phyloP scores from a whole-genome alignment of 1,140 invertebrate genomes.

The Chelonus insularis region DNA sequence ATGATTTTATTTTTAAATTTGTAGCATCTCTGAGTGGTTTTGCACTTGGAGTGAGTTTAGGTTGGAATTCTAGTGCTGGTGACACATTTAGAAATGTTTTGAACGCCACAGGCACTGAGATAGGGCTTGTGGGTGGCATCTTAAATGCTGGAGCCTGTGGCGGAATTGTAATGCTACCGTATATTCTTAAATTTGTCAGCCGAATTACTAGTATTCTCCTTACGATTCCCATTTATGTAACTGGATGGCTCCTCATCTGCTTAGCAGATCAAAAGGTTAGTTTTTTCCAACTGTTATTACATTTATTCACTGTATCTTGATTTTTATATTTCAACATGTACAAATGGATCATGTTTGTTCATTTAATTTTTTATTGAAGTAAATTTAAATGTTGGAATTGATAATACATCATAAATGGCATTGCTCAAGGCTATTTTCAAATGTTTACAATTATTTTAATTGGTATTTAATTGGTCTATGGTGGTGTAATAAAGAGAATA shows the following conservation, averaged over 20 bases:
- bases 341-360: too few species aligned
- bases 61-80: slow-evolving; percentile 41
- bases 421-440: too few species aligned
- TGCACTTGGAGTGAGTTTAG: slow-evolving; percentile 38
- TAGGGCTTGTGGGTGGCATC: slow-evolving; percentile 33
- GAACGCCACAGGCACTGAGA: slow-evolving; percentile 31
- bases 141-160: slow-evolving; percentile 35
- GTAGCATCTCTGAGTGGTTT: slow-evolving; percentile 44
- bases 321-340: not conserved
- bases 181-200: slow-evolving; percentile 24
- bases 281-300: not conserved
- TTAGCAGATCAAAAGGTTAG: slow-evolving; percentile 36
- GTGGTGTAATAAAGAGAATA: too few species aligned
- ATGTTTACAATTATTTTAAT: too few species aligned
- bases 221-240: slow-evolving; percentile 29
- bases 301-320: not conserved
- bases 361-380: too few species aligned
- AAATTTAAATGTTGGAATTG: too few species aligned
- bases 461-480: too few species aligned
- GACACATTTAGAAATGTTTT: slow-evolving; percentile 32
- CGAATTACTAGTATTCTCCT: slow-evolving; percentile 22
- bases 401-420: too few species aligned
- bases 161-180: slow-evolving; percentile 32
- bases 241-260: slow-evolving; percentile 40
- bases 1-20: too few species aligned